phyloP scores from a whole-genome alignment of 2,797 vertebrate species.

The Karalla daura region DNA sequence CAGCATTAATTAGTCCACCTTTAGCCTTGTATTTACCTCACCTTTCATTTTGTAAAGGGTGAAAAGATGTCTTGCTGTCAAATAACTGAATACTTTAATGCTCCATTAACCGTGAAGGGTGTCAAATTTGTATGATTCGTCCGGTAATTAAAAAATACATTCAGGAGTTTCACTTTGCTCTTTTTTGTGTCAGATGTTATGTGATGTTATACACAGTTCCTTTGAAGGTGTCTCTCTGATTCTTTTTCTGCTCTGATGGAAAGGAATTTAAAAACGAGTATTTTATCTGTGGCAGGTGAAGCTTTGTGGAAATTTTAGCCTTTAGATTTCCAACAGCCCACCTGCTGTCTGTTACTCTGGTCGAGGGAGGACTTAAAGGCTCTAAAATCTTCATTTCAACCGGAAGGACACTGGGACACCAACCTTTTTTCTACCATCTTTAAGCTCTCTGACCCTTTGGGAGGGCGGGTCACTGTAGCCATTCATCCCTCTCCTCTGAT shows the following conservation, averaged over 20 bases:
- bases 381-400: slow-evolving; percentile 32
- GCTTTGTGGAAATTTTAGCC: neutral
- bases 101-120: slow-evolving; percentile 23
- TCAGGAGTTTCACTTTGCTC: neutral
- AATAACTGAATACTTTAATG: slow-evolving; percentile 7
- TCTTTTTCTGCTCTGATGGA: neutral
- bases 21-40: slow-evolving; percentile 42
- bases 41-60: slow-evolving; percentile 31
- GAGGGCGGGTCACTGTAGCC: slow-evolving; percentile 24
- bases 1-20: slow-evolving; percentile 45
- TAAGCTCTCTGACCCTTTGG: slow-evolving; percentile 43
- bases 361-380: slow-evolving; percentile 14
- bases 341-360: slow-evolving; percentile 20
- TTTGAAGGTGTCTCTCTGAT: neutral
- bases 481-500: slow-evolving; percentile 34
- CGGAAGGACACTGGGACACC: slow-evolving; percentile 27
- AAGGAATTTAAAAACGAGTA: neutral
- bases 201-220: neutral
- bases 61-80: slow-evolving; percentile 15
- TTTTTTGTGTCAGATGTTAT: neutral
- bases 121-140: slow-evolving; percentile 13
- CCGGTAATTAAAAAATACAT: slow-evolving; percentile 8
- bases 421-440: slow-evolving; percentile 48
- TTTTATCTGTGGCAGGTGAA: neutral
- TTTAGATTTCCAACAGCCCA: slow-evolving; percentile 29